These are phyloP conservation scores for Crotalus viridis DNA, from an alignment of 2,113 vertebrate species.

Conservation along the genomic window DNA sequence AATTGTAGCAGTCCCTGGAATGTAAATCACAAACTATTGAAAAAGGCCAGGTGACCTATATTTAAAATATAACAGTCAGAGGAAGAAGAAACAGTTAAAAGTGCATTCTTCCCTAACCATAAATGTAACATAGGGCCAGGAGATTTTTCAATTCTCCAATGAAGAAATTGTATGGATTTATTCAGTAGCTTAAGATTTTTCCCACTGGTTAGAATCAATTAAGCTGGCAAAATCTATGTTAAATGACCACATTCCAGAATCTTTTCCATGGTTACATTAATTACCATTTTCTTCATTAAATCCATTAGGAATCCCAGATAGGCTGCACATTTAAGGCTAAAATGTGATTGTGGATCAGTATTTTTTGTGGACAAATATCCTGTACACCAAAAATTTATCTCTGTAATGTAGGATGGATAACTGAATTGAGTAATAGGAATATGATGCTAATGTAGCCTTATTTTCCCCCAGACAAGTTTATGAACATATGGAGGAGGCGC, in stretches of 20 bases:
- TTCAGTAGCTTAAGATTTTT: not conserved
- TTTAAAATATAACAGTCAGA: constrained; percentile 16
- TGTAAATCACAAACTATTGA: not conserved
- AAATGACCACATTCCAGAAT: not conserved
- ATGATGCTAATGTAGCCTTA: not conserved
- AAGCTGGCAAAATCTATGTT: not conserved
- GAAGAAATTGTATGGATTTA: not conserved
- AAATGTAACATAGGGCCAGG: not conserved
- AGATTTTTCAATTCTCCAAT: not conserved
- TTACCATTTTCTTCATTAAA: not conserved
- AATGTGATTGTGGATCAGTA: not conserved
- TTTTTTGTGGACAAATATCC: not conserved
- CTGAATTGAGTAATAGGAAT: not conserved
- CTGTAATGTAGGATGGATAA: not conserved
- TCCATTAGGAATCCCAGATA: not conserved
- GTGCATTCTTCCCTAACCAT: too few species aligned
- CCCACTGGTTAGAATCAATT: not conserved
- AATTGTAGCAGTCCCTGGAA: not conserved
- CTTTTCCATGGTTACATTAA: not conserved
- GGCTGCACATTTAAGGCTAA: not conserved
- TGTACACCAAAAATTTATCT: not conserved
- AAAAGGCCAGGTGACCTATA: constrained; percentile 12
- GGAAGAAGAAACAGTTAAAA: constrained; percentile 11
- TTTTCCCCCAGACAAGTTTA: not conserved
- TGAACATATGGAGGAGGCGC: not conserved